A percentile compares a stretch with the other conserved stretches of the same genome.
phyloP scores from a whole-genome alignment of 2,113 vertebrate species.

The Pseudorectes ferrugineus region DNA sequence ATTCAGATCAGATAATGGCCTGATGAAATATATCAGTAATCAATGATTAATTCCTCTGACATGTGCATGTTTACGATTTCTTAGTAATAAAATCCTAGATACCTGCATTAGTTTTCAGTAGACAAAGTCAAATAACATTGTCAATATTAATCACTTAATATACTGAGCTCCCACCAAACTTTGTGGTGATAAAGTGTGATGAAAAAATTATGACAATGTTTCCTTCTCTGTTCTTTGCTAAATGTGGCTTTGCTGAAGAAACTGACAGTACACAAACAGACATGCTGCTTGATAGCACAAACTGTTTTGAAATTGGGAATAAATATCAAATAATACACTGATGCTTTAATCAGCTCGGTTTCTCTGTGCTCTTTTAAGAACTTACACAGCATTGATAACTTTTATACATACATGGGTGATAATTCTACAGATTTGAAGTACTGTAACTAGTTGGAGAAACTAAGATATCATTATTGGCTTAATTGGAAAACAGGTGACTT shows the following conservation, averaged over 20 bases:
- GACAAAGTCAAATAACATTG: conserved; percentile 11
- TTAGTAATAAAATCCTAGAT: conserved; percentile 64
- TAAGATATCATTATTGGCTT: background rate
- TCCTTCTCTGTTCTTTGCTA: background rate
- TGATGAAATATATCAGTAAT: conserved; percentile 74
- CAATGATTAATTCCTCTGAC: conserved; percentile 75
- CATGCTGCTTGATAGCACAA: background rate
- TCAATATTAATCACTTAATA: background rate
- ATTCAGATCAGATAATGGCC: conserved; percentile 73
- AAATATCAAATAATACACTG: background rate
- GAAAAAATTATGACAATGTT: background rate
- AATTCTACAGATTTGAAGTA: background rate
- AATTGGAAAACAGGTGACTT: background rate
- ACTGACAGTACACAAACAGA: background rate
- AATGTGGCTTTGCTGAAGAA: background rate
- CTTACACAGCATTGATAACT: background rate
- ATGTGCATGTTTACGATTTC: conserved; percentile 68
- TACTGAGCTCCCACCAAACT: conserved; percentile 3
- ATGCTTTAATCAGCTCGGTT: background rate
- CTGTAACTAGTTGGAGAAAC: background rate
- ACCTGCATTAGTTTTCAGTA: conserved; percentile 62
- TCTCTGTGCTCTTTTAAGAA: background rate
- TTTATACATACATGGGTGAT: background rate
- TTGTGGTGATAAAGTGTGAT: background rate
- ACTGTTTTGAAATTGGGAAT: background rate